Conservation (phyloP, 2,113 vertebrate genomes). For the Nothoprocta pentlandii region DNA sequence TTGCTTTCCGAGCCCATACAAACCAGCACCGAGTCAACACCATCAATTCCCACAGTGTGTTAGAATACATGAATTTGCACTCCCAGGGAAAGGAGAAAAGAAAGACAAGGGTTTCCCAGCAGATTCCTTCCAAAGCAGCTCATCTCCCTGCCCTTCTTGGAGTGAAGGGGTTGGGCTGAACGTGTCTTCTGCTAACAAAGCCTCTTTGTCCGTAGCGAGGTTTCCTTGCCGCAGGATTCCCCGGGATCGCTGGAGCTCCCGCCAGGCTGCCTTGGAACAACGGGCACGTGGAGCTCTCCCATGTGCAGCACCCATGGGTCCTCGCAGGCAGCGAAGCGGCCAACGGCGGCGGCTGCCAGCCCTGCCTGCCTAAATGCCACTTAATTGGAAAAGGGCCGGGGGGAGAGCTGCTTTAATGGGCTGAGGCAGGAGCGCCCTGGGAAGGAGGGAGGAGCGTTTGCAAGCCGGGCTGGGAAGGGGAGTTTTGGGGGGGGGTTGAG, state of each 20-base stretch:
- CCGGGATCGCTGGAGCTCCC: fast-evolving
- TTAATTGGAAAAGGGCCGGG: neutral
- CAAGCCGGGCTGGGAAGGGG: neutral
- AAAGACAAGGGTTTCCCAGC: neutral
- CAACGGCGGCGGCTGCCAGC: neutral
- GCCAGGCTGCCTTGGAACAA: neutral
- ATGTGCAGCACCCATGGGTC: neutral
- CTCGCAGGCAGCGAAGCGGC: neutral
- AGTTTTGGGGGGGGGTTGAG: neutral
- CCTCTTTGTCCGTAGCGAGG: neutral
- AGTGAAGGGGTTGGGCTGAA: neutral
- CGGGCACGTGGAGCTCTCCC: neutral
- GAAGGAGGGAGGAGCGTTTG: neutral
- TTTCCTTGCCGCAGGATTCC: neutral
- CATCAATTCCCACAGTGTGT: neutral
- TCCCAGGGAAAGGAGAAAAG: neutral
- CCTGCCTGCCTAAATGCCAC: neutral
- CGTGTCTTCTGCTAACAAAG: neutral
- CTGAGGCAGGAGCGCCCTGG: neutral
- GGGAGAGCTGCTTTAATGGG: slow-evolving; percentile 11
- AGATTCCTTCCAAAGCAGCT: neutral
- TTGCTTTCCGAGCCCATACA: neutral
- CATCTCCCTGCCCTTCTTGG: neutral
- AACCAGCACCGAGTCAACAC: neutral
- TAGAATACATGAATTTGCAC: neutral